These are phyloP conservation scores for Drosophila niveifrons DNA, from an alignment of 2,888 invertebrate genomes.

Conservation along the genomic window DNA sequence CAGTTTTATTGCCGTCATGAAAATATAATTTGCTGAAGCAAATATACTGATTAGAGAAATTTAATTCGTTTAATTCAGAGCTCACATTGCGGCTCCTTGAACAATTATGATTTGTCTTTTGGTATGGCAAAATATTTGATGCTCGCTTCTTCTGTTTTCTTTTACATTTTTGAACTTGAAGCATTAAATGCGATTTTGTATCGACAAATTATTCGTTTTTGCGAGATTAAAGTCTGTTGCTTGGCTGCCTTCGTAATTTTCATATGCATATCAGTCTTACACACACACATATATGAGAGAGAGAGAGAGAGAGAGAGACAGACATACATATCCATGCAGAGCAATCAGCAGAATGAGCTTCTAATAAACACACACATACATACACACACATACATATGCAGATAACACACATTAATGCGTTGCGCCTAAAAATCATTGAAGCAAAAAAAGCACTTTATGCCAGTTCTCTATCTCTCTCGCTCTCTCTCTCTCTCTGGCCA, in stretches of 20 bases:
- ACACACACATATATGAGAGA: not conserved
- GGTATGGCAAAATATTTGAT: not conserved
- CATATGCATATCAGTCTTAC: slow-evolving; percentile 22
- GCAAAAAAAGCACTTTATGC: slow-evolving; percentile 74
- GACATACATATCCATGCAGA: not conserved
- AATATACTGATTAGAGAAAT: not conserved
- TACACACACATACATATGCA: slow-evolving; percentile 21
- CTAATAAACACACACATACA: slow-evolving; percentile 50
- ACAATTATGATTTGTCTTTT: not conserved
- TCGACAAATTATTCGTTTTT: slow-evolving; percentile 2
- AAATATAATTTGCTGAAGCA: not conserved
- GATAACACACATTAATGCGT: slow-evolving; percentile 58
- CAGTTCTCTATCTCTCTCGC: slow-evolving; percentile 13
- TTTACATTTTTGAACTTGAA: not conserved
- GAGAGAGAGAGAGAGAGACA: not conserved
- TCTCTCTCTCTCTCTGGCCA: slow-evolving; percentile 16
- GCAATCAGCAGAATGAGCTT: slow-evolving; percentile 55
- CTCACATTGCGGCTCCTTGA: not conserved
- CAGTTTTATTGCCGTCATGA: no score
- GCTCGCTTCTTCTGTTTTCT: not conserved
- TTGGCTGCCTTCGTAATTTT: slow-evolving; percentile 15
- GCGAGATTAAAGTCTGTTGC: slow-evolving; percentile 2
- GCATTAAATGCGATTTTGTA: slow-evolving; percentile 9
- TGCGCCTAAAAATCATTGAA: slow-evolving; percentile 72
- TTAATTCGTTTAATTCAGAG: not conserved